phyloP scores from a whole-genome alignment of 2,888 invertebrate genomes.

The Diogma glabrata region DNA sequence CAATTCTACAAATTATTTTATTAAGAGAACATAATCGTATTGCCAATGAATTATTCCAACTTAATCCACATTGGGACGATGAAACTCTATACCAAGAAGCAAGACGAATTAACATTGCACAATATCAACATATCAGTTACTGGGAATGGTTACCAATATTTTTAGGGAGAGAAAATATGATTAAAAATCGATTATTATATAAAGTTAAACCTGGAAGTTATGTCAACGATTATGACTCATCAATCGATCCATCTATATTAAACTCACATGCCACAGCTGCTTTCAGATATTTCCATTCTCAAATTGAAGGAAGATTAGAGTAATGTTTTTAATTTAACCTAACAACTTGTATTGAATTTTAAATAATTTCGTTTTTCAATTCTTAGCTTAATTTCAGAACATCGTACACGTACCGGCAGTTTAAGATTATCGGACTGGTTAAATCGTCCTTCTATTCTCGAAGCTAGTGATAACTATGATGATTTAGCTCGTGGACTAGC shows the following conservation, averaged over 20 bases:
- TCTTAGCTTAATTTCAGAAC: slow-evolving; percentile 38
- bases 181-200: slow-evolving; percentile 34
- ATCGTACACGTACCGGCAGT: slow-evolving; percentile 34
- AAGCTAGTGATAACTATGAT: slow-evolving; percentile 48
- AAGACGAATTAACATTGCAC: slow-evolving; percentile 38
- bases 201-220: slow-evolving; percentile 29
- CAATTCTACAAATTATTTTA: slow-evolving; percentile 38
- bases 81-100: slow-evolving; percentile 40
- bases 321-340: slow-evolving; percentile 22
- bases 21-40: slow-evolving; percentile 41
- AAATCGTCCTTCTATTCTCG: slow-evolving; percentile 42
- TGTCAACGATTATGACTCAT: slow-evolving; percentile 40
- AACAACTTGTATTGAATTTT: not conserved
- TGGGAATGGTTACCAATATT: slow-evolving; percentile 44
- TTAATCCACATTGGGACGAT: slow-evolving; percentile 44
- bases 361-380: not conserved
- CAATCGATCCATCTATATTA: slow-evolving; percentile 43
- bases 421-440: slow-evolving; percentile 42
- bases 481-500: slow-evolving; percentile 62
- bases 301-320: slow-evolving; percentile 42
- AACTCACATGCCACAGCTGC: slow-evolving; percentile 54
- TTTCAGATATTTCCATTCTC: slow-evolving; percentile 50
- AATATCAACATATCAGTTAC: slow-evolving; percentile 41
- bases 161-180: slow-evolving; percentile 35
- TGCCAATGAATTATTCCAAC: slow-evolving; percentile 31